phyloP scores from a whole-genome alignment of 2,797 vertebrate genomes.

The Nasua narica region DNA sequence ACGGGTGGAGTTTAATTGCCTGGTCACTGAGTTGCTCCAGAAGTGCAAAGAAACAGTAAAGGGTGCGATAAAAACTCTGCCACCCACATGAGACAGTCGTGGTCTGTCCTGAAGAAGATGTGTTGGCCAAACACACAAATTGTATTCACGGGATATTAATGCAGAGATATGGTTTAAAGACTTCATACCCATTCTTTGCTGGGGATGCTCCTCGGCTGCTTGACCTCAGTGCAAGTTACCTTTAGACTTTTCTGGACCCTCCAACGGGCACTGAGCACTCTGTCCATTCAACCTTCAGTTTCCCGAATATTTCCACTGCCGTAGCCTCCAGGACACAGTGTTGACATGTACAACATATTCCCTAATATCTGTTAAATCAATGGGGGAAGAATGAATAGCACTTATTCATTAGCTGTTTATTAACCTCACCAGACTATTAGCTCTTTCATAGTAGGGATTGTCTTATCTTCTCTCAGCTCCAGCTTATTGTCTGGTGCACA shows the following conservation, averaged over 20 bases:
- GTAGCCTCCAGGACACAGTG: background rate
- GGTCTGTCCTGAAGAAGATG: background rate
- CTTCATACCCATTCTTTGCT: rapidly evolving
- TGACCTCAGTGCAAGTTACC: background rate
- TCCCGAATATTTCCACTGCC: background rate
- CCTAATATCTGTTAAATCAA: background rate
- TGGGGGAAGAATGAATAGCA: background rate
- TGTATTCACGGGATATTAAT: background rate
- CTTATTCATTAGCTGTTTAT: background rate
- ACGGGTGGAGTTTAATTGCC: conserved; percentile 68
- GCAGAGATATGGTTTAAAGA: background rate
- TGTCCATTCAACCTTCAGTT: background rate
- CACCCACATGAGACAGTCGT: rapidly evolving
- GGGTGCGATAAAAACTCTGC: conserved; percentile 55
- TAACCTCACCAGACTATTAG: background rate
- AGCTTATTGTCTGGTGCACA: background rate
- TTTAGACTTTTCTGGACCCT: background rate
- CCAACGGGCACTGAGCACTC: rapidly evolving
- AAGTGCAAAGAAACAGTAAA: background rate
- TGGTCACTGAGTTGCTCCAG: conserved; percentile 32
- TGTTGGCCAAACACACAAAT: background rate
- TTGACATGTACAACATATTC: background rate
- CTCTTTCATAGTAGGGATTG: background rate
- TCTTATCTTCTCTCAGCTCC: background rate
- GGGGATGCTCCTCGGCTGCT: background rate